These are phyloP conservation scores for Melanotaenia maccullochi DNA, from an alignment of 2,797 vertebrate genomes.

Conservation along the genomic window DNA sequence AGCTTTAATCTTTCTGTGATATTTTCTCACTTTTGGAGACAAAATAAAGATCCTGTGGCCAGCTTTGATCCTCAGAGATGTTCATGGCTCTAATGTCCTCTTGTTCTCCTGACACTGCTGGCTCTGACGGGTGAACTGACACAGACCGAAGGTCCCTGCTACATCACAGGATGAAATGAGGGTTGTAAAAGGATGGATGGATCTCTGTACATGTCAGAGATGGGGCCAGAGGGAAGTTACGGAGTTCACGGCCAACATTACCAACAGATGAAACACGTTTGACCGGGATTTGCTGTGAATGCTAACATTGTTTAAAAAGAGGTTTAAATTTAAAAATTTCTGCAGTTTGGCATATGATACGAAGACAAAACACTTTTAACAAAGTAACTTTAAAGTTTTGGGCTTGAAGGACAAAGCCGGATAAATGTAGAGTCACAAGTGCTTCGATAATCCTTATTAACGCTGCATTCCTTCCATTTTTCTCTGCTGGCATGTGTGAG, in stretches of 20 bases:
- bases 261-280: slow-evolving; percentile 42
- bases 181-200: no score
- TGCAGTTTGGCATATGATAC: slow-evolving; percentile 56
- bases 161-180: not conserved
- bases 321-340: slow-evolving; percentile 48
- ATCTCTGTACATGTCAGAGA: not conserved
- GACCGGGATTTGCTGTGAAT: slow-evolving; percentile 70
- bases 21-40: no score
- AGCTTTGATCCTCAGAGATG: no score
- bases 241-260: slow-evolving; percentile 33
- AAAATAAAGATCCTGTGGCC: no score
- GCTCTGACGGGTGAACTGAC: no score
- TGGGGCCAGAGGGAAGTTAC: slow-evolving; percentile 15
- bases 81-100: no score
- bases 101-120: no score
- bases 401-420: slow-evolving; percentile 75
- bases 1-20: no score
- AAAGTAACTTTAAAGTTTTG: slow-evolving; percentile 63
- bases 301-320: slow-evolving; percentile 70
- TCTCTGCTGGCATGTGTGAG: slow-evolving; percentile 43
- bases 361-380: slow-evolving; percentile 58
- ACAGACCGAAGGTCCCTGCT: not conserved
- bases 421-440: slow-evolving; percentile 85
- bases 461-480: slow-evolving; percentile 75
- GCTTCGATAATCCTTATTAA: slow-evolving; percentile 80